Percentiles rank a stretch among this genome's conserved stretches.
phyloP scores from a whole-genome alignment of 92 coral and sea anemone species.

The Siderastrea radians region DNA sequence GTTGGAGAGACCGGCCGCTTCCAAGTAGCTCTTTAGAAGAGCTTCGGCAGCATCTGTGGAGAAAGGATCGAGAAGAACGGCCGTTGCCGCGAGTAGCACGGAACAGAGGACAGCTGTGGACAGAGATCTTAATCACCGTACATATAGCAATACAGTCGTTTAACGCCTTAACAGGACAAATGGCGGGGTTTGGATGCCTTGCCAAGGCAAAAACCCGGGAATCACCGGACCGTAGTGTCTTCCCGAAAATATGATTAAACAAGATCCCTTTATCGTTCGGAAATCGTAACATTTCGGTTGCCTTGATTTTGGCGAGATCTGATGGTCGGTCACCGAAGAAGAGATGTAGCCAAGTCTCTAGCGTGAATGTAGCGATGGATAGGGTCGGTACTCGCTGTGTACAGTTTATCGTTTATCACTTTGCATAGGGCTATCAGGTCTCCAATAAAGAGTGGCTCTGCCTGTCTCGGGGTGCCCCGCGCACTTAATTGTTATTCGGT shows the following conservation, averaged over 20 bases:
- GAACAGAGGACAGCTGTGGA: conserved; percentile 32
- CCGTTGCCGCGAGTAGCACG: conserved; percentile 29
- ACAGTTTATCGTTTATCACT: conserved; percentile 8
- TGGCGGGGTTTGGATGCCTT: conserved; percentile 38
- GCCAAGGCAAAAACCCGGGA: conserved; percentile 37
- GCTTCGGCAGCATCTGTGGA: conserved; percentile 49
- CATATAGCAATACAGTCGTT: conserved; percentile 33
- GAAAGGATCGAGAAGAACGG: conserved; percentile 38
- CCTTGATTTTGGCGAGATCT: conserved; percentile 37
- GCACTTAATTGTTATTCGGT: conserved; percentile 48
- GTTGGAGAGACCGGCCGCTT: conserved; percentile 30
- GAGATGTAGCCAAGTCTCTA: conserved; percentile 8
- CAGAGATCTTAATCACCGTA: conserved; percentile 39
- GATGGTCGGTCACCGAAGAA: conserved; percentile 46
- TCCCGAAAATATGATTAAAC: conserved; percentile 38
- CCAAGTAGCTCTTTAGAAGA: conserved; percentile 10
- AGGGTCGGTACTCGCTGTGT: not conserved
- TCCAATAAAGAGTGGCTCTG: conserved; percentile 34
- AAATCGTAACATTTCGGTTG: conserved; percentile 34
- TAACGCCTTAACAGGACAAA: conserved; percentile 46
- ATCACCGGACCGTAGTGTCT: conserved; percentile 32
- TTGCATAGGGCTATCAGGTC: conserved; percentile 11
- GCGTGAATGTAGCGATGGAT: conserved; percentile 18
- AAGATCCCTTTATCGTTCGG: conserved; percentile 36
- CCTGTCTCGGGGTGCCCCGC: conserved; percentile 34